A percentile compares a stretch with the other conserved stretches of the same genome.
Evolutionary conservation across 2,888 invertebrate species (phyloP).

Genomic region (Ornithoptera priamus): DNA sequence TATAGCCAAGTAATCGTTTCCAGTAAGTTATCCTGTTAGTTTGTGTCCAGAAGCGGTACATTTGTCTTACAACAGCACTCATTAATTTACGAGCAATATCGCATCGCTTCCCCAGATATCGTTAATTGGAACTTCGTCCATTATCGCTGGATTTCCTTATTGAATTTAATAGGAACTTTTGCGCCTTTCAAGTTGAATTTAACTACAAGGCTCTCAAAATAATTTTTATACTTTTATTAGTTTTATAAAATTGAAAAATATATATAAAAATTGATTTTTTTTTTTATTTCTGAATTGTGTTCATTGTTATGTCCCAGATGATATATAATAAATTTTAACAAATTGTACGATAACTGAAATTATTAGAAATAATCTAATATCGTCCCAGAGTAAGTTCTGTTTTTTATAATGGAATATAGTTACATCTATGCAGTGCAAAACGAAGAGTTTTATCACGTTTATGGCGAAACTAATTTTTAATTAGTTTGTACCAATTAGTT

Average conservation of each 20-base stretch:
- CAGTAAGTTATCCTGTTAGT: conserved; percentile 36
- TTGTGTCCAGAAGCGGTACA: conserved; percentile 59
- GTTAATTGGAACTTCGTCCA: conserved; percentile 63
- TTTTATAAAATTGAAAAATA: not conserved
- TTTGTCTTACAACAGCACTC: conserved; percentile 70
- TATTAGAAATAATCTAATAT: too few species aligned
- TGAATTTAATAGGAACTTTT: conserved; percentile 41
- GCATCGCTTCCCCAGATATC: conserved; percentile 50
- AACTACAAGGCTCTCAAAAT: not conserved
- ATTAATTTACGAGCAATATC: conserved; percentile 67
- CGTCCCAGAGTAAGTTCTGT: too few species aligned
- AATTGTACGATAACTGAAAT: too few species aligned
- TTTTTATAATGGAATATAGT: too few species aligned
- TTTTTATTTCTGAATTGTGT: not conserved
- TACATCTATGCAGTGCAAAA: too few species aligned
- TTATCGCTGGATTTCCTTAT: conserved; percentile 54
- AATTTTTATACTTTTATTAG: not conserved
- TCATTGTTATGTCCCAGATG: too few species aligned
- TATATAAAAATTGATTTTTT: not conserved
- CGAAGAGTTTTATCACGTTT: too few species aligned
- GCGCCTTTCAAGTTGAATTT: conserved; percentile 32
- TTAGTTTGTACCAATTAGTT: too few species aligned
- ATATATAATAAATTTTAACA: too few species aligned
- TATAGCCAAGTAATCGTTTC: conserved; percentile 33
- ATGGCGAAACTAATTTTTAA: too few species aligned